A percentile compares a stretch with the other conserved stretches of the same genome.
These are phyloP conservation scores for Galago senegalensis DNA, from an alignment of 2,797 vertebrate species.

Conservation along the genomic window DNA sequence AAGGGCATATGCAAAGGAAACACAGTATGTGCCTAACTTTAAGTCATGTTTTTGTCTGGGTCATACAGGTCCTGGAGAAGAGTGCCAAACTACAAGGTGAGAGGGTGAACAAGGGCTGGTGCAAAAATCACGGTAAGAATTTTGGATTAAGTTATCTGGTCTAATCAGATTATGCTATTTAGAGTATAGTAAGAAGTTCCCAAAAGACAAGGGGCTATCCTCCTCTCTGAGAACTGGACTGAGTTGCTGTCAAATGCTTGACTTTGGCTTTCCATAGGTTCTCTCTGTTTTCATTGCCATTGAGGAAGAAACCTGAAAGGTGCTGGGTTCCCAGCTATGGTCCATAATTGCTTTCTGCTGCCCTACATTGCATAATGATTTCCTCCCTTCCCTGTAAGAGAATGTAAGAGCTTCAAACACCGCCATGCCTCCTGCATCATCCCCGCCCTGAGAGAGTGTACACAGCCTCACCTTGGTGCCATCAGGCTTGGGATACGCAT, in stretches of 20 bases:
- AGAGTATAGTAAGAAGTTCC: not conserved
- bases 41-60: not conserved
- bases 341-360: not conserved
- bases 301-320: not conserved
- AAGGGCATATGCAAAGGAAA: not conserved
- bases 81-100: not conserved
- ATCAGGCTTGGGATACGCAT: too few species aligned
- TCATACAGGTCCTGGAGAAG: not conserved
- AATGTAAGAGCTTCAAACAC: not conserved
- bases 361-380: not conserved
- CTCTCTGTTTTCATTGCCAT: not conserved
- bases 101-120: not conserved
- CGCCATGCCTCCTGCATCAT: not conserved
- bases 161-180: not conserved
- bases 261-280: not conserved
- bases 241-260: not conserved
- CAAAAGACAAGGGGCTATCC: not conserved
- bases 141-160: conserved; percentile 17
- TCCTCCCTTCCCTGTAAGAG: not conserved
- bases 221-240: not conserved
- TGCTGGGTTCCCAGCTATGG: not conserved
- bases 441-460: not conserved
- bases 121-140: not conserved
- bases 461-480: not conserved
- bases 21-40: not conserved